Percentiles rank a stretch among this genome's conserved stretches.
These are phyloP conservation scores for Chelonus formosanus DNA, from an alignment of 2,888 invertebrate genomes.

Conservation along the genomic window DNA sequence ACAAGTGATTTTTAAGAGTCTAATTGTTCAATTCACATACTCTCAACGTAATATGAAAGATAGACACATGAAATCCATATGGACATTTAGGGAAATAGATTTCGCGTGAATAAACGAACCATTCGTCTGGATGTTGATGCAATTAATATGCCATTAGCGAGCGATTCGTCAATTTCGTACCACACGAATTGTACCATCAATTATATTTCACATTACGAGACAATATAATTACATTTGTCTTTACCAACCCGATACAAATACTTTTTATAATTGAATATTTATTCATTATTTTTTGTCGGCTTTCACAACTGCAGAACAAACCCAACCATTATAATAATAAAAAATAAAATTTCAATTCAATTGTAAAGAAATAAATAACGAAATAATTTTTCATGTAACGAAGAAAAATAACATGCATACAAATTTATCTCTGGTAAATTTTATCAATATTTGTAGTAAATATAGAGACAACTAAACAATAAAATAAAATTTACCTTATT, in stretches of 20 bases:
- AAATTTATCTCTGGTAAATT: no score
- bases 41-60: neutral
- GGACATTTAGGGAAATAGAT: constrained; percentile 34
- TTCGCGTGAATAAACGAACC: constrained; percentile 34
- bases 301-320: no score
- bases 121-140: constrained; percentile 35
- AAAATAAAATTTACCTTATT: no score
- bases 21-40: constrained; percentile 21
- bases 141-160: constrained; percentile 49
- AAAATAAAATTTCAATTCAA: no score
- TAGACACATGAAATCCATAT: constrained; percentile 12
- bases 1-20: neutral
- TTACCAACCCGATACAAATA: neutral
- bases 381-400: no score
- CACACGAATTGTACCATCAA: constrained; percentile 20
- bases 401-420: no score
- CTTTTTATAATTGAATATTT: no score
- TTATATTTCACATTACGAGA: constrained; percentile 9
- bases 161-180: constrained; percentile 46
- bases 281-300: no score
- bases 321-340: no score
- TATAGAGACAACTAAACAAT: no score
- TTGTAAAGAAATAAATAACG: no score
- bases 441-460: no score
- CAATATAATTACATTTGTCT: constrained; percentile 10